These are phyloP conservation scores for Drosophila biarmipes DNA, from an alignment of 1,140 invertebrate species.

Conservation along the genomic window DNA sequence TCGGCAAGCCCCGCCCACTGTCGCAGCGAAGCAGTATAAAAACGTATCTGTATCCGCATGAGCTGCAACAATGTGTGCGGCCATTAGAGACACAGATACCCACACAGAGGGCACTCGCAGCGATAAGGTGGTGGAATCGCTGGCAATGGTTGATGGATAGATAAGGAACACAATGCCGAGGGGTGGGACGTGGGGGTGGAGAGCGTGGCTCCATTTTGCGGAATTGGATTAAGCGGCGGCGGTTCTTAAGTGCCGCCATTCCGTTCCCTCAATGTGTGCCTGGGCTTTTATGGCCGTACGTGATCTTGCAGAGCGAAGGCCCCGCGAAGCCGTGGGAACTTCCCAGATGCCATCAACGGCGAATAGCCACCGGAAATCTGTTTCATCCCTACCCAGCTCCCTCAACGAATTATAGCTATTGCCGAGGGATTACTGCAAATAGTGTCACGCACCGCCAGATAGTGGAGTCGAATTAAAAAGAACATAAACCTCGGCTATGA, in stretches of 20 bases:
- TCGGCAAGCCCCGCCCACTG: constrained; percentile 50
- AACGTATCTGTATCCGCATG: constrained; percentile 46
- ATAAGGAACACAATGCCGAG: constrained; percentile 14
- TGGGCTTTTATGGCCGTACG: constrained; percentile 62
- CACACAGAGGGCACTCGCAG: not conserved
- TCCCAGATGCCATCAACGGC: constrained; percentile 54
- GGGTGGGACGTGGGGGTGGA: constrained; percentile 17
- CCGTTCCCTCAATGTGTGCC: constrained; percentile 45
- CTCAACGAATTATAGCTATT: constrained; percentile 4
- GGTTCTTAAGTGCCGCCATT: constrained; percentile 75
- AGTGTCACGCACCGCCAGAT: constrained; percentile 52
- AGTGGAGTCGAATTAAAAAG: constrained; percentile 61
- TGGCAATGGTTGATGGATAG: constrained; percentile 21
- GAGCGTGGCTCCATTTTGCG: constrained; percentile 64
- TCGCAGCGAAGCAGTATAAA: constrained; percentile 8
- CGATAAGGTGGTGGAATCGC: constrained; percentile 25
- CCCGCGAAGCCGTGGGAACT: constrained; percentile 39
- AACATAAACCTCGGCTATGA: constrained; percentile 46
- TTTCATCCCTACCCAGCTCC: constrained; percentile 1
- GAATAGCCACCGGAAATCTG: constrained; percentile 67
- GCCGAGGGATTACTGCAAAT: constrained; percentile 33
- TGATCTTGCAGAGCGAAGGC: constrained; percentile 56
- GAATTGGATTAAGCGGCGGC: constrained; percentile 63
- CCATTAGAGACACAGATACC: constrained; percentile 18
- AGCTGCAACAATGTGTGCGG: constrained; percentile 60